Evolutionary conservation across 2,113 vertebrate species (phyloP), one percentile per base, ranked within the genome.

Genomic region (Epinephelus moara): DNA sequence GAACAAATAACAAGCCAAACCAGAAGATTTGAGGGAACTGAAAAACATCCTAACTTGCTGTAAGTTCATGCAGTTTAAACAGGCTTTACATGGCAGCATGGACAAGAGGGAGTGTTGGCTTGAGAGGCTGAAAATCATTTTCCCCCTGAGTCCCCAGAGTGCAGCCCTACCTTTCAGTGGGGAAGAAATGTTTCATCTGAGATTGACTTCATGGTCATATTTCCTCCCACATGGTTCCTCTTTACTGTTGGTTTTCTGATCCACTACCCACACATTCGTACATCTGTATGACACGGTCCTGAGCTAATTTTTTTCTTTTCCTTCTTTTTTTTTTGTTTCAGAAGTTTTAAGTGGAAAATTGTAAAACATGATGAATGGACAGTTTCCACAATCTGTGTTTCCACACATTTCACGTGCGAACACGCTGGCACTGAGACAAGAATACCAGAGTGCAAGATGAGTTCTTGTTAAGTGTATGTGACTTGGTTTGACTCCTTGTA

Each of bases 211-310:
- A 76, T 59, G 70, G 53, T 82, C 82, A 64, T 81, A 75, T 89
- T 91, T 92, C 87, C 91, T 80, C 91, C 88, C 89, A 89, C 88
- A 57, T 76, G 56, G 57, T 85, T 52, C 72, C 60, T 81, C 68
- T 62, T 68, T 72, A 72, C 87, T 23, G 66, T 78, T 78, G 25
- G 47, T 89, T 79, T 60, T 62, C 74, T 71, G 78, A 81, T 57
- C 71, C 59, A 74, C 84, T 60, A 52, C 91, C 87, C 85, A 88
- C 89, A 70, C 73, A 79, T 70, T 76, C 84, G 47, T 81, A 47
- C 66, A 80, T 80, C 47, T 89, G 64, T 52, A 74, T 79, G 78
- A 85, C 82, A 37, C 30, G 63, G 71, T 27, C 68, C 21, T 70
- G 63, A 78, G 64, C 37, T 62, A 11, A 70, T 57, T 13, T 0